Percentiles rank a stretch among this genome's conserved stretches.
Conservation (phyloP, 2,797 vertebrate species). For the Notamacropus eugenii region DNA sequence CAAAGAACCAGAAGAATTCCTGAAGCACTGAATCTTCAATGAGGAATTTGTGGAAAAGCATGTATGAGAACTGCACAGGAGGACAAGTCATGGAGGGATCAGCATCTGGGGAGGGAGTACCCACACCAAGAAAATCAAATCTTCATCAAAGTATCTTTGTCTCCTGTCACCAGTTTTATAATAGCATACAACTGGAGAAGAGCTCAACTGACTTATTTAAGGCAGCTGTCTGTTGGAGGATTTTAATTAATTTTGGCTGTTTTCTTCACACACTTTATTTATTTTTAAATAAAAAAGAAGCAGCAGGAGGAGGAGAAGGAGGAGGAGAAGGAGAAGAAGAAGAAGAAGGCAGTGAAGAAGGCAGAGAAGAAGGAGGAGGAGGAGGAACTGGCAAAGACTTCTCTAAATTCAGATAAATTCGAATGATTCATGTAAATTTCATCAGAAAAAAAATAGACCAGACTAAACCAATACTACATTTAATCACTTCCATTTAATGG, state of each 20-base stretch:
- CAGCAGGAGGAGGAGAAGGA: too few species aligned
- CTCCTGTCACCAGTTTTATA: constrained; percentile 24
- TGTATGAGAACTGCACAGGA: background rate
- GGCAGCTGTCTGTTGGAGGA: constrained; percentile 11
- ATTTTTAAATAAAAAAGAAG: constrained; percentile 30
- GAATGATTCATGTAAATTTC: background rate
- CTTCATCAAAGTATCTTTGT: background rate
- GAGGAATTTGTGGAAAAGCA: background rate
- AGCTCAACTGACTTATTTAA: constrained; percentile 1
- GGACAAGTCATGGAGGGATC: background rate
- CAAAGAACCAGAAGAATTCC: background rate
- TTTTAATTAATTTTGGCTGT: constrained; percentile 24
- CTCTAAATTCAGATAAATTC: constrained; percentile 35
- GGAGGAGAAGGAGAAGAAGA: too few species aligned
- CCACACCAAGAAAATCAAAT: background rate
- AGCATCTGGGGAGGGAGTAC: background rate
- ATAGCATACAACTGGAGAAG: constrained; percentile 1
- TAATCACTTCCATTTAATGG: too few species aligned
- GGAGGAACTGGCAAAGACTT: background rate
- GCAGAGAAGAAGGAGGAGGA: accelerated
- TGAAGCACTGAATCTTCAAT: background rate
- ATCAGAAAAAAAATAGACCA: background rate
- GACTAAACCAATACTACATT: background rate
- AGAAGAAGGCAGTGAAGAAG: too few species aligned
- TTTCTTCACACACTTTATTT: constrained; percentile 40